Evolutionary conservation across 2,888 invertebrate genomes (phyloP), one percentile per base, ranked within the genome.

Genomic region (Drosophila recens): DNA sequence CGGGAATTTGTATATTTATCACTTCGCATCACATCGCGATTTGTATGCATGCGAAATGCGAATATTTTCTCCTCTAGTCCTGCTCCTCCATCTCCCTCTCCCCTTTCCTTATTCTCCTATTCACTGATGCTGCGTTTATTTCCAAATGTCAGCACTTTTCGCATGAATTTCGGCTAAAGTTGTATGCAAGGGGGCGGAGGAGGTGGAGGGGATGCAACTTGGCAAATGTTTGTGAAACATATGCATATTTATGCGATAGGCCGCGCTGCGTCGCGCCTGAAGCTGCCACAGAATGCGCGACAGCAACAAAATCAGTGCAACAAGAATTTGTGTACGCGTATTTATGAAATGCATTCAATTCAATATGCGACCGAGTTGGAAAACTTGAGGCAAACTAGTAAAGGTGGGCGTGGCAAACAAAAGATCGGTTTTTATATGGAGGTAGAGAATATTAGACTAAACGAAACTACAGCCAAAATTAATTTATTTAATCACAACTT

Each of bases 71-170:
- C 8, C 34, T 0, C 4, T 8, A 4, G 17, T 4, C 10, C 8
- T 9, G 1, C 5, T 5, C 11, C 20, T 13, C 20, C 0, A 6
- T 2, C 11, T 5, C 34, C 1, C 4, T 9, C 34, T 23, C 23
- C 2, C 20, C 13, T n/a, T n/a, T 34, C 4, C n/a, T n/a, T 34
- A 8, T 34, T 33, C n/a, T 43, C 54, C 33, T 53, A 48, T 72
- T 74, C 72, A 43, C 80, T 83, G 83, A 84, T 83, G 70, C 54
- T 74, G 84, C 86, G 75, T 83, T 84, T 83, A 83, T 84, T 78
- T 82, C 71, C 65, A 80, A 86, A 83, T 84, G 82, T 86, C 84
- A 84, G 86, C 84, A 82, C 58, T 68, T 86, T 83, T 80, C 78
- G 63, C 86, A 80, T 80, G 86, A 78, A 82, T 86, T 83, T 82